These are phyloP conservation scores for Odobenus rosmarus DNA, from an alignment of 2,113 vertebrate genomes.

Conservation along the genomic window DNA sequence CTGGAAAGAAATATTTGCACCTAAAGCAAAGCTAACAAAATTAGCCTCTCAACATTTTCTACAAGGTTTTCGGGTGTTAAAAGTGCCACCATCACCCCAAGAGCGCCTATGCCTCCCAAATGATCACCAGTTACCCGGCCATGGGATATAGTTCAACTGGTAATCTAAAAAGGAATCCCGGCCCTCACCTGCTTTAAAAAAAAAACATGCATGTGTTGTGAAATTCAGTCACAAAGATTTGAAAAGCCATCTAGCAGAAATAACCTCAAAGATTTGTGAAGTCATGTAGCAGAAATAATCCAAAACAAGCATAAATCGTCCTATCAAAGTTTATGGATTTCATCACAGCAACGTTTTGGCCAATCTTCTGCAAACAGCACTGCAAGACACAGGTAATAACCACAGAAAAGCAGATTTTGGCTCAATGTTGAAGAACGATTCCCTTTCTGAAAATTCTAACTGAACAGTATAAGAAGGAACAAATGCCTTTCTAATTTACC, in stretches of 20 bases:
- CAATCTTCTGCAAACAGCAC: not conserved
- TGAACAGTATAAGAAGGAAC: not conserved
- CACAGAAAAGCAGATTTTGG: not conserved
- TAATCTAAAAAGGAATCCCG: not conserved
- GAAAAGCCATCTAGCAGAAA: not conserved
- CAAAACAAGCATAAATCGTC: not conserved
- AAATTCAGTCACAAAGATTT: constrained; percentile 33
- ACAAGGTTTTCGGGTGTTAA: not conserved
- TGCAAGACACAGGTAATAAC: not conserved
- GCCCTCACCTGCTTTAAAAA: not conserved
- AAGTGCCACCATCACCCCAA: not conserved
- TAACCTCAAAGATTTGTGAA: not conserved
- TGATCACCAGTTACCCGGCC: not conserved
- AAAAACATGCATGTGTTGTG: not conserved
- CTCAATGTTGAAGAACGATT: not conserved
- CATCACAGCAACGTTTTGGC: not conserved
- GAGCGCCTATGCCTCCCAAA: not conserved
- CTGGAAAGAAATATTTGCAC: not conserved
- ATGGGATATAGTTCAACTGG: not conserved
- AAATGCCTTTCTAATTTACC: not conserved
- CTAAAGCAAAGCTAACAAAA: not conserved
- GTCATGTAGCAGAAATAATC: not conserved
- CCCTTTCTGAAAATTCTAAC: constrained; percentile 21
- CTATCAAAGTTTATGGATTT: not conserved
- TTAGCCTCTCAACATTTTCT: not conserved